Conservation (phyloP, 2,888 invertebrate genomes). For the Trachelus iudaicus region DNA sequence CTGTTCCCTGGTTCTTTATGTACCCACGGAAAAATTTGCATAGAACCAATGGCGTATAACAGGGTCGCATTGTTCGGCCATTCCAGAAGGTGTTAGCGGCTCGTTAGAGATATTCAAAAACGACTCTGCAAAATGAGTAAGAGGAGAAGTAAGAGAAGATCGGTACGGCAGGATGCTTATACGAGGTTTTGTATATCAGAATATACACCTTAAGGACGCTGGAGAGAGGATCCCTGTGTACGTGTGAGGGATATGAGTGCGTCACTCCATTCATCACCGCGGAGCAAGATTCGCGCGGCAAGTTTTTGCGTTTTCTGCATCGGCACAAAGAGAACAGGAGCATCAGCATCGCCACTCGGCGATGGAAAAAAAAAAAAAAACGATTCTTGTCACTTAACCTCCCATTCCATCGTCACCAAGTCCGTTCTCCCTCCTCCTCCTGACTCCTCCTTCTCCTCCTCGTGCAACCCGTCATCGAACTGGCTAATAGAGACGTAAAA, state of each 20-base stretch:
- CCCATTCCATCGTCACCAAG: neutral
- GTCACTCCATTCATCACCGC: constrained; percentile 39
- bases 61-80: constrained; percentile 21
- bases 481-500: constrained; percentile 8
- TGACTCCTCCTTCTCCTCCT: neutral
- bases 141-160: too few relatives aligned
- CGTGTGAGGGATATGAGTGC: constrained; percentile 11
- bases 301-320: constrained; percentile 36
- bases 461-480: constrained; percentile 10
- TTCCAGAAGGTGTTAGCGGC: constrained; percentile 40
- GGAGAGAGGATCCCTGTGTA: neutral
- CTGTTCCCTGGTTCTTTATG: neutral
- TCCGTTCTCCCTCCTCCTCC: constrained; percentile 2
- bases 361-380: constrained; percentile 26
- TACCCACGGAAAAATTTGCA: neutral
- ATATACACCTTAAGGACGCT: too few relatives aligned
- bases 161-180: too few relatives aligned
- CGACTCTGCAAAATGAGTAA: too few relatives aligned
- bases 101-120: constrained; percentile 27
- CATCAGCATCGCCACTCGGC: neutral
- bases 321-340: too few relatives aligned
- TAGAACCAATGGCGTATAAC: too few relatives aligned
- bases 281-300: constrained; percentile 28
- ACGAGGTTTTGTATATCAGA: too few relatives aligned
- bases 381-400: constrained; percentile 24